A percentile compares a stretch with the other conserved stretches of the same genome.
These are phyloP conservation scores for Muscina levida DNA, from an alignment of 2,888 invertebrate species.

Conservation along the genomic window DNA sequence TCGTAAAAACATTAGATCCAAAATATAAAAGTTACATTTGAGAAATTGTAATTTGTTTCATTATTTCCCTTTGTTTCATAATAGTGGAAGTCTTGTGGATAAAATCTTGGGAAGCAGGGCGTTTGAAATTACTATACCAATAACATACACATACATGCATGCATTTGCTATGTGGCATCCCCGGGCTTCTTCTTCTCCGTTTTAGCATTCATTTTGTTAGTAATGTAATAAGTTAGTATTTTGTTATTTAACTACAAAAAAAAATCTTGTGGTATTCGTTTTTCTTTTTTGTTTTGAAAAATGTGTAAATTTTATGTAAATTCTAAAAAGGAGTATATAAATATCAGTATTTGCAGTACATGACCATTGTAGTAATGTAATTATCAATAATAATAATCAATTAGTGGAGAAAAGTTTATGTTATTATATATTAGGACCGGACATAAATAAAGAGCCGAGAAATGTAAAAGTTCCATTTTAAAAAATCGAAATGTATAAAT, in stretches of 20 bases:
- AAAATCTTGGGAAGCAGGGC: background rate
- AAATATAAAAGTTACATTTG: constrained; percentile 39
- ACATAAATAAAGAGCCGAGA: no score
- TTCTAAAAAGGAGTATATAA: constrained; percentile 60
- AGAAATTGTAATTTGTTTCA: constrained; percentile 3
- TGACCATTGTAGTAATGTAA: no score
- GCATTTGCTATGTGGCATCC: no score
- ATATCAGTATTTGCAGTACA: constrained; percentile 26
- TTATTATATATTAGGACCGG: no score
- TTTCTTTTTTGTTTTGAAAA: constrained; percentile 27
- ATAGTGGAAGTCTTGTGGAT: background rate
- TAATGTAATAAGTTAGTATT: no score
- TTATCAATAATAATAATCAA: no score
- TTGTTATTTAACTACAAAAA: constrained; percentile 56
- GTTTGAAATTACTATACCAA: no score
- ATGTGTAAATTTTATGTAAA: constrained; percentile 50
- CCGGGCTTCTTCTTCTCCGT: no score
- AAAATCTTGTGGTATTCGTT: constrained; percentile 34
- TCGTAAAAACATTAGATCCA: constrained; percentile 5
- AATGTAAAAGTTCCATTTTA: background rate
- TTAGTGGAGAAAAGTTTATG: no score
- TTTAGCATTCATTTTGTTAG: constrained; percentile 1
- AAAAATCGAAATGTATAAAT: background rate
- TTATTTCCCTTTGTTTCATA: background rate
- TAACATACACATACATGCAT: no score